phyloP scores from a whole-genome alignment of 2,888 invertebrate genomes.

The Creontiades dilutus region DNA sequence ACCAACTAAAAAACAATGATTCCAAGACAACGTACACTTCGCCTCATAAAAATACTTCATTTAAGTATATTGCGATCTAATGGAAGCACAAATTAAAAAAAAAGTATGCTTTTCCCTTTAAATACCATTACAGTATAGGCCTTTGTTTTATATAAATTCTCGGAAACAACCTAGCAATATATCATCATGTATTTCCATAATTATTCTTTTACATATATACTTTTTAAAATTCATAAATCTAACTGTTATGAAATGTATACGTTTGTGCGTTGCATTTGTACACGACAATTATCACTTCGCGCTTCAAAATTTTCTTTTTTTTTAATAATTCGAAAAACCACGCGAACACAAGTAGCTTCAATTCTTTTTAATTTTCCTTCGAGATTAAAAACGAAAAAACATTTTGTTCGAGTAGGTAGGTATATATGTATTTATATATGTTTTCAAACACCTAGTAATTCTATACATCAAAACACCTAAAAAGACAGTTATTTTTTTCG shows the following conservation, averaged over 20 bases:
- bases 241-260: conserved; percentile 71
- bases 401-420: neutral
- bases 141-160: conserved; percentile 53
- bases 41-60: conserved; percentile 54
- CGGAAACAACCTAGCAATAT: conserved; percentile 66
- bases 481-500: conserved; percentile 11
- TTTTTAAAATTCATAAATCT: conserved; percentile 65
- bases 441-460: conserved; percentile 29
- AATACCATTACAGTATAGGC: conserved; percentile 63
- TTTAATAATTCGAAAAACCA: conserved; percentile 43
- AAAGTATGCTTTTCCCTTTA: conserved; percentile 41
- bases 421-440: neutral
- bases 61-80: conserved; percentile 58
- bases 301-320: conserved; percentile 49
- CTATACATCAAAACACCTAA: conserved; percentile 37
- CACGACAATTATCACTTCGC: conserved; percentile 69
- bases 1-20: neutral
- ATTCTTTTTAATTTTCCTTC: neutral
- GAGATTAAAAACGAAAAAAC: neutral
- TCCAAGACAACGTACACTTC: conserved; percentile 34
- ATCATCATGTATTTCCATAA: conserved; percentile 45
- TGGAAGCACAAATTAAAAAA: conserved; percentile 64
- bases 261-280: conserved; percentile 71
- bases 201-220: conserved; percentile 40
- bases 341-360: conserved; percentile 14